Conservation (phyloP, 2,797 vertebrate species). For the Eulemur coronatus region DNA sequence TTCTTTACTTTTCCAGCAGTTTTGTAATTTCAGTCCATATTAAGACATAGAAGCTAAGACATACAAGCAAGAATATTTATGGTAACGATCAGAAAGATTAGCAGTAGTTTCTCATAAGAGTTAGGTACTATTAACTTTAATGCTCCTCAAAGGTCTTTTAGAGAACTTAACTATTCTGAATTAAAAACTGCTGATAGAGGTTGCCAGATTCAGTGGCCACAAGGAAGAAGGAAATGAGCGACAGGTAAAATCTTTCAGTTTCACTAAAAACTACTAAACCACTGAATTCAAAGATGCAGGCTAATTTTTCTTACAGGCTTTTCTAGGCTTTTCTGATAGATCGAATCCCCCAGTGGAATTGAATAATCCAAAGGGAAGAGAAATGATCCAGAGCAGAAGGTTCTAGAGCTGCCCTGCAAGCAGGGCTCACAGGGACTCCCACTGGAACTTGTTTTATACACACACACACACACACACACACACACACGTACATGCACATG, state of each 20-base stretch:
- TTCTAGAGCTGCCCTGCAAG: neutral
- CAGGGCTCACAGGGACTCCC: neutral
- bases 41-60: neutral
- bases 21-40: neutral
- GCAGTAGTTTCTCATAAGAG: neutral
- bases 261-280: constrained; percentile 31
- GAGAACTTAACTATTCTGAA: neutral
- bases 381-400: neutral
- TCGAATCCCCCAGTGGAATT: neutral
- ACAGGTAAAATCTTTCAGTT: neutral
- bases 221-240: neutral
- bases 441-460: neutral
- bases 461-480: too few species aligned
- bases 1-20: neutral
- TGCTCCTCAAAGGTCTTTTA: neutral
- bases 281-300: neutral
- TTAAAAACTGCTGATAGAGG: constrained; percentile 1
- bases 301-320: neutral
- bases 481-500: neutral
- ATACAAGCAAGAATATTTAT: neutral
- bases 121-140: neutral
- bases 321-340: neutral
- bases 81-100: neutral
- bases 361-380: neutral
- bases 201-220: neutral